A percentile compares a stretch with the other conserved stretches of the same genome.
Evolutionary conservation across 2,888 invertebrate genomes (phyloP).

Genomic region (Shargacucullia verbasci): DNA sequence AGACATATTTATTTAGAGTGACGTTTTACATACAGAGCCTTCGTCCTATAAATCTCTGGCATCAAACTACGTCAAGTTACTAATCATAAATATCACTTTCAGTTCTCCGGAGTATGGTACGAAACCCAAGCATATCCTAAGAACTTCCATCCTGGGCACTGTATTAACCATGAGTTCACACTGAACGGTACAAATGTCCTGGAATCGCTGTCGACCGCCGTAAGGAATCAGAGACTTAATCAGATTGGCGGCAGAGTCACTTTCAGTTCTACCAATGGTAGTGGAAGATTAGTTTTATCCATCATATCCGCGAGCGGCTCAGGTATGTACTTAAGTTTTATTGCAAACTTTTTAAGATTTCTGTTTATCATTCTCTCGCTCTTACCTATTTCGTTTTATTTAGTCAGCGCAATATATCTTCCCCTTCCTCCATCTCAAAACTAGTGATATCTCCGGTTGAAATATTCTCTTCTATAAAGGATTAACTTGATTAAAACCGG

Average conservation of each 20-base stretch:
- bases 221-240: conserved; percentile 58
- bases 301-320: conserved; percentile 34
- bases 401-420: too few species aligned
- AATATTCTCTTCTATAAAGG: too few species aligned
- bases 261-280: conserved; percentile 59
- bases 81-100: conserved; percentile 16
- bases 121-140: conserved; percentile 74
- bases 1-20: too few species aligned
- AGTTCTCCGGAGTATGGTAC: conserved; percentile 72
- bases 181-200: conserved; percentile 45
- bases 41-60: too few species aligned
- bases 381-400: too few species aligned
- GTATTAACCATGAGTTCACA: conserved; percentile 69
- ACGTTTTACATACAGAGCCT: too few species aligned
- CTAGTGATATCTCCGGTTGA: too few species aligned
- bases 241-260: conserved; percentile 56
- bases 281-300: conserved; percentile 65
- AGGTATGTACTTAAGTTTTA: conserved; percentile 2
- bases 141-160: conserved; percentile 68
- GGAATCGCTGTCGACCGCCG: conserved; percentile 60
- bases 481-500: too few species aligned
- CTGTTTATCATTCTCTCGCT: too few species aligned
- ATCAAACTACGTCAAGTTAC: not conserved
- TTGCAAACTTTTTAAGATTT: too few species aligned
- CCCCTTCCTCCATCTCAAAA: too few species aligned